Conservation (phyloP, 2,113 vertebrate genomes). For the Aldabrachelys gigantea region DNA sequence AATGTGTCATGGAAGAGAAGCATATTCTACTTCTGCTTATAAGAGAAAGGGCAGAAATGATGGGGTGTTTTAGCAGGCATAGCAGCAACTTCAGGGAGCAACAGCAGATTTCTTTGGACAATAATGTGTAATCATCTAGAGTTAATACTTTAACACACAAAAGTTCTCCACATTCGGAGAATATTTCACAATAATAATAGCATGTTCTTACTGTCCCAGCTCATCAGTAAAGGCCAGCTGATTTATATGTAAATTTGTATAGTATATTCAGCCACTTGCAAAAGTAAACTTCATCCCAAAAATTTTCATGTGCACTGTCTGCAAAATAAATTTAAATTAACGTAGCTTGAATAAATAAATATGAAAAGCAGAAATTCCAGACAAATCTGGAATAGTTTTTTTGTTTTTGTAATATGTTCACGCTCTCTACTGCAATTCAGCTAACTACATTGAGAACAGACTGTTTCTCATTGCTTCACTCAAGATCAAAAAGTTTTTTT, state of each 20-base stretch:
- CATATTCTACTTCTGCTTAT: neutral
- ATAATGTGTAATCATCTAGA: slow-evolving; percentile 22
- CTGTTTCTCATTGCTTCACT: neutral
- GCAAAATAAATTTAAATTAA: slow-evolving; percentile 67
- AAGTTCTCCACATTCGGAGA: neutral
- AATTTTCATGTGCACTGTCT: slow-evolving; percentile 44
- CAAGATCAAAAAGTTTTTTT: neutral
- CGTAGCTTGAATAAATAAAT: slow-evolving; percentile 68
- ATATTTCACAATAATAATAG: slow-evolving; percentile 16
- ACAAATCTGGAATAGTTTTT: slow-evolving; percentile 25
- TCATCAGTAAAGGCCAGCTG: slow-evolving; percentile 40
- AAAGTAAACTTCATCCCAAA: slow-evolving; percentile 62
- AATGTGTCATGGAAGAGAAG: neutral
- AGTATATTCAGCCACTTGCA: slow-evolving; percentile 50
- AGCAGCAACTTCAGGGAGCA: neutral
- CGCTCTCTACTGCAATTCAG: neutral
- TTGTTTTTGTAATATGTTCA: slow-evolving; percentile 7
- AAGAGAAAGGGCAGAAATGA: slow-evolving; percentile 21
- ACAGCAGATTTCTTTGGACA: neutral
- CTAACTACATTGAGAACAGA: neutral
- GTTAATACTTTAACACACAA: neutral
- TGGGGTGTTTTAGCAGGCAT: neutral
- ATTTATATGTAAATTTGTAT: slow-evolving; percentile 66
- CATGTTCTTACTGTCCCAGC: slow-evolving; percentile 11
- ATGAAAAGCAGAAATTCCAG: slow-evolving; percentile 39